Evolutionary conservation across 2,113 vertebrate species (phyloP), one percentile per base, ranked within the genome.

Genomic region (Paramormyrops kingsleyae): DNA sequence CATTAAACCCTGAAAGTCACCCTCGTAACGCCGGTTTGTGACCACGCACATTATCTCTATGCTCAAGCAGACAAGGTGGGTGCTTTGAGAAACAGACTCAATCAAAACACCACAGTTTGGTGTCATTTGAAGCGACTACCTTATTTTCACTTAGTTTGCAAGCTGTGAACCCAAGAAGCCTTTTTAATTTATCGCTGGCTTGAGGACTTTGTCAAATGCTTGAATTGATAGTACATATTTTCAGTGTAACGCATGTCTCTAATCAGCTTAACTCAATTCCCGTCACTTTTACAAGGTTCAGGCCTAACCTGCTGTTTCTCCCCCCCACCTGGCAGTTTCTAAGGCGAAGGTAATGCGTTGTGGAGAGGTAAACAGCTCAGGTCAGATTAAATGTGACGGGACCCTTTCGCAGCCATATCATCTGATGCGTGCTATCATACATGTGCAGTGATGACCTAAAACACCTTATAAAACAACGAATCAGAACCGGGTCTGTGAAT

Each of bases 1-100:
- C 90, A 83, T 46, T 83, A 53, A 46, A 42, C 50, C 83, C 89
- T 91, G 47, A 90, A 47, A 91, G 91, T 92, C 87, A 77, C 5
- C 35, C 1, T n/a, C 86, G 90, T 91, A 74, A 83, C 87, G 52
- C n/a, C 1, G 42, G 7, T 31, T 35, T 85, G 31, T 52, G n/a
- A 27, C n/a, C 5, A 6, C 17, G 49, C 27, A 39, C 31, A 42
- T 42, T 31, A 27, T 88, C 44, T 17, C 46, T 50, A 4, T 19
- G 19, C 46, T 74, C n/a, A 31, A 66, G 21, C n/a, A 47, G 17
- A 9, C 62, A 59, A 0, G 8, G 62, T 44, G 12, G n/a, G 5
- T 39, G 31, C 66, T 70, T 70, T 13, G 10, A 31, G 66, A 27
- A 13, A 74, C 66, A 74, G n/a, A 35, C 66, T 27, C 4, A 35